Base-by-base conservation (phyloP, 2,888 invertebrate species). In the Limnephilus rhombicus region DNA sequence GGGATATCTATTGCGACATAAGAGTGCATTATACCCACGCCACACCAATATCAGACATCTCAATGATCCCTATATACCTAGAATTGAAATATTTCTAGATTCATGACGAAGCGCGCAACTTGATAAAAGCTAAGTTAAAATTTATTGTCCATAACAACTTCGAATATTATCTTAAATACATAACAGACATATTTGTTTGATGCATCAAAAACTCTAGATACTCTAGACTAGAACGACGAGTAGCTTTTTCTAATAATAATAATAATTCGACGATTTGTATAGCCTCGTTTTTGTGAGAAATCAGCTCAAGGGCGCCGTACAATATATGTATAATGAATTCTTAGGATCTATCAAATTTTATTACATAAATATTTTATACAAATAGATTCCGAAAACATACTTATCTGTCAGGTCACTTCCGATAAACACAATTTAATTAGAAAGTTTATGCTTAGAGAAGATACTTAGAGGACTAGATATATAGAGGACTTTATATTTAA, bases 1-100 rank as follows among this genome's bases (percentile, higher is more conserved):
- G 88, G 34, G 37, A 89, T 89, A 89, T 80, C 68, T 80, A 80
- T 34, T 80, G 80, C 68, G 34, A 80, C 80, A 24, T 68, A n/a
- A 24, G 68, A 68, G 68, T 68, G 24, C 68, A 24, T 68, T 68
- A 68, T 68, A 68, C 68, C 68, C 68, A 68, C 68, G 68, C n/a
- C 29, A 49, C 15, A 45, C 29, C 7, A 45, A 45, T 45, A 41
- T 49, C 18, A 86, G 86, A 86, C 86, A 49, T 45, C 86, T 86
- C 86, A 86, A 86, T 86, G 37, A 41, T 45, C 29, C 53, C 53
- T 5, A 53, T 53, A 18, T 53, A 53, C 53, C 11, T 68, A 68
- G 24, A 24, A 68, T 24, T 68, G 68, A 68, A 68, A 68, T 68
- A 68, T 68, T 68, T 68, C 24, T 68, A 68, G n/a, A 68, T 24